Percentiles rank a stretch among this genome's conserved stretches.
Evolutionary conservation across 2,113 vertebrate genomes (phyloP).

Genomic region (Mirounga angustirostris): DNA sequence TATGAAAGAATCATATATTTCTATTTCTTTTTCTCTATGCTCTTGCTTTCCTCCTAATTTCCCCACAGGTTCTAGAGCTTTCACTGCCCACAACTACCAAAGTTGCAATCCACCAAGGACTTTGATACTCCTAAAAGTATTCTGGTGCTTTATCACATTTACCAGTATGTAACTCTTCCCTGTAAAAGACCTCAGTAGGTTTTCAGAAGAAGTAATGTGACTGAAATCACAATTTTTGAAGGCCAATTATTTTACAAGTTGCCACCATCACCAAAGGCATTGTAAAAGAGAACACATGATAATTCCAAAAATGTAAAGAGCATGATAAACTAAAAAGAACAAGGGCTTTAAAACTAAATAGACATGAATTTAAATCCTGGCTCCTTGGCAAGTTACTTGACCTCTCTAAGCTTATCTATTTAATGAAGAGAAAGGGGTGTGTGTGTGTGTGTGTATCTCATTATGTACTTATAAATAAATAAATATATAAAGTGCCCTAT

Average conservation of each 20-base stretch:
- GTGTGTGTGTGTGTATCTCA: background rate
- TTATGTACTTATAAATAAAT: background rate
- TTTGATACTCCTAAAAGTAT: background rate
- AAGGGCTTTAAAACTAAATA: background rate
- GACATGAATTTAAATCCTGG: constrained; percentile 22
- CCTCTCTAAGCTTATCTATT: background rate
- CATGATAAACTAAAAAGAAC: background rate
- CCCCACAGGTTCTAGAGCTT: background rate
- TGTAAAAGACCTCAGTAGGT: background rate
- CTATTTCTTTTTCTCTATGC: background rate
- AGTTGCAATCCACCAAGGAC: background rate
- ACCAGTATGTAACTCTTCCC: background rate
- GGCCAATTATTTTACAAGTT: background rate
- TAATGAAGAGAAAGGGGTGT: background rate
- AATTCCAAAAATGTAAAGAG: background rate
- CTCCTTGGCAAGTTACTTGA: background rate
- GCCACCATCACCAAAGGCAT: background rate
- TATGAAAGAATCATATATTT: background rate
- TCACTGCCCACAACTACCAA: background rate
- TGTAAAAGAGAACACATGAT: background rate
- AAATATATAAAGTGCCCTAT: background rate
- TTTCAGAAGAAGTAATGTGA: constrained; percentile 5
- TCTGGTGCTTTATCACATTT: background rate
- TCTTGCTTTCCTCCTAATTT: background rate
- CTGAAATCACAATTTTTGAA: background rate